phyloP scores from a whole-genome alignment of 2,888 invertebrate genomes.

The Trachelus tabidus region DNA sequence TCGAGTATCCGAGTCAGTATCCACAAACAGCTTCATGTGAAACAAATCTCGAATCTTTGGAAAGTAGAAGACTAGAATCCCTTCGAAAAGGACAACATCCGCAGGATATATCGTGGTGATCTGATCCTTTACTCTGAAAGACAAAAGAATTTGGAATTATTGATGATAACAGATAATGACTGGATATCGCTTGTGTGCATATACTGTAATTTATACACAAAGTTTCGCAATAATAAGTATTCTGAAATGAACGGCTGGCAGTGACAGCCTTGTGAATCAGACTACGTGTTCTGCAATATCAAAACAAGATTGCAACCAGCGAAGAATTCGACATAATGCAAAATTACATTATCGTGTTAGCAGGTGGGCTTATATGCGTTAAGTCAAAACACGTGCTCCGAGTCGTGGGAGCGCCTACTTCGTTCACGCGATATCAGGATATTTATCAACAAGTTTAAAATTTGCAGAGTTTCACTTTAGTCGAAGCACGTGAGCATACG shows the following conservation, averaged over 20 bases:
- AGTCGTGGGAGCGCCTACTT: not conserved
- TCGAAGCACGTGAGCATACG: not conserved
- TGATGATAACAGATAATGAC: not conserved
- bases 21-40: constrained; percentile 99
- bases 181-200: not conserved
- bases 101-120: constrained; percentile 90
- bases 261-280: not conserved
- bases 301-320: constrained; percentile 2
- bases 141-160: not conserved
- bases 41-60: constrained; percentile 93
- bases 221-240: not conserved
- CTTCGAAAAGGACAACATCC: constrained; percentile 97
- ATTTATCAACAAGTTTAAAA: constrained; percentile 19
- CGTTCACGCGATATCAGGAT: constrained; percentile 4
- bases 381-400: not conserved
- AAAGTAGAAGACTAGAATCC: constrained; percentile 98
- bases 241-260: not conserved
- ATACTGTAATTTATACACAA: not conserved
- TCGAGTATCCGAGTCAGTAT: constrained; percentile 98
- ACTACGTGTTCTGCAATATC: not conserved
- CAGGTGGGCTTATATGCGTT: not conserved
- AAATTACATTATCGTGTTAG: not conserved
- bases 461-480: constrained; percentile 18
- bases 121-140: constrained; percentile 68
- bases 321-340: not conserved